A percentile compares a stretch with the other conserved stretches of the same genome.
phyloP scores from a whole-genome alignment of 2,888 invertebrate genomes.

The Nineta flava region DNA sequence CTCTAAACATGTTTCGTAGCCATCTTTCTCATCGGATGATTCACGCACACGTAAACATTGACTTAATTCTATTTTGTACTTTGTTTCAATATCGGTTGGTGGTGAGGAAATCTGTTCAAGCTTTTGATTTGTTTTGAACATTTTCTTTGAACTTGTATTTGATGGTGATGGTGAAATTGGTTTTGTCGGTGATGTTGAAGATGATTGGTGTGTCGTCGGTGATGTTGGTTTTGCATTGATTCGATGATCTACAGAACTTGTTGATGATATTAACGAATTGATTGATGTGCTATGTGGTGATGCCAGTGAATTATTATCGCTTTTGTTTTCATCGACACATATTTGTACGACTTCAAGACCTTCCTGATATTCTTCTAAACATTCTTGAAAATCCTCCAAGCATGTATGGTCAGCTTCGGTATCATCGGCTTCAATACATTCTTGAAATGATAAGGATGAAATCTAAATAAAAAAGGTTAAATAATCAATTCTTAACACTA shows the following conservation, averaged over 20 bases:
- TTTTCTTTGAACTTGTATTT: background rate
- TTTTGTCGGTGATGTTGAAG: background rate
- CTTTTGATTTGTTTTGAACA: background rate
- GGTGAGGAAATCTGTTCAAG: background rate
- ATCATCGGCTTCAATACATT: conserved; percentile 34
- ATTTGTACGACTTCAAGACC: conserved; percentile 44
- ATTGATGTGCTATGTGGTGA: background rate
- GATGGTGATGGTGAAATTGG: background rate
- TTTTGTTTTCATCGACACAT: conserved; percentile 33
- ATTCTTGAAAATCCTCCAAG: conserved; percentile 47
- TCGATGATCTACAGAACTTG: background rate
- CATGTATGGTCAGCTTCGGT: conserved; percentile 47
- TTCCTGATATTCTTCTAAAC: conserved; percentile 46
- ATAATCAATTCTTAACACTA: conserved; percentile 3
- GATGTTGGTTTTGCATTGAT: background rate
- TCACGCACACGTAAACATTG: conserved; percentile 3
- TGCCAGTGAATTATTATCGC: background rate
- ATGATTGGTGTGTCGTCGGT: background rate
- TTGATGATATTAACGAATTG: background rate
- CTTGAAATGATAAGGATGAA: conserved; percentile 24
- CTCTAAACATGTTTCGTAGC: conserved; percentile 45
- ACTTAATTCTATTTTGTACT: conserved; percentile 6
- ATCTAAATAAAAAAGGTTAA: conserved; percentile 11
- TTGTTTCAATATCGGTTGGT: conserved; percentile 1
- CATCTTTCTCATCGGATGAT: conserved; percentile 24